Percentiles rank a stretch among this genome's conserved stretches.
Conservation (phyloP, 2,888 invertebrate genomes). For the Ormyrus thymus region DNA sequence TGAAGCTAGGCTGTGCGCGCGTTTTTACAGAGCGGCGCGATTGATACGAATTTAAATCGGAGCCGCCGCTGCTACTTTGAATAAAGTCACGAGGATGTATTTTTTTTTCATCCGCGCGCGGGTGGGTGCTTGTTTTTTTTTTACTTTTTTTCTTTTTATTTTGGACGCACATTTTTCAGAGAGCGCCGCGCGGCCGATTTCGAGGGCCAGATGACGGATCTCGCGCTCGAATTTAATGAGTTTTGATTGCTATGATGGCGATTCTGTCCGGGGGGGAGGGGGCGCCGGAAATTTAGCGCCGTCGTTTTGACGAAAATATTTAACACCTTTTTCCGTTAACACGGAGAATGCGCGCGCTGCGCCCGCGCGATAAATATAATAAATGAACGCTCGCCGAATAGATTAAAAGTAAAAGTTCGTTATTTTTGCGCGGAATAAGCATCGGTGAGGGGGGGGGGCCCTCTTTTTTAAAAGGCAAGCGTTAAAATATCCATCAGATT, state of each 20-base stretch:
- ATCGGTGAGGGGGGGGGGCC: not conserved
- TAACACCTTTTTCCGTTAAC: conserved; percentile 9
- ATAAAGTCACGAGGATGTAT: no score
- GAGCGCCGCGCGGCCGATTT: not conserved
- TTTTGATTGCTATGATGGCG: conserved; percentile 48
- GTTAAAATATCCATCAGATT: conserved; percentile 26
- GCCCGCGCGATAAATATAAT: conserved; percentile 24
- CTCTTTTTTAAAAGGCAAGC: not conserved
- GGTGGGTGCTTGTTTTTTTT: no score
- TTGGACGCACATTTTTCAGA: no score
- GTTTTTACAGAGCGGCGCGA: not conserved
- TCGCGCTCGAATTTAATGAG: conserved; percentile 45
- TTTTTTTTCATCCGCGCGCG: no score
- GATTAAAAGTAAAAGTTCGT: conserved; percentile 43
- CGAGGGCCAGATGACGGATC: conserved; percentile 13
- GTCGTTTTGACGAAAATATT: conserved; percentile 19
- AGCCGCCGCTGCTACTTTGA: not conserved
- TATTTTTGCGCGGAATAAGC: conserved; percentile 28
- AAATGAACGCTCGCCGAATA: conserved; percentile 44
- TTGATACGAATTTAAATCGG: conserved; percentile 52
- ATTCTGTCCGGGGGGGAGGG: not conserved
- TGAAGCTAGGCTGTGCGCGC: not conserved
- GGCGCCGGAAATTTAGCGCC: conserved; percentile 25
- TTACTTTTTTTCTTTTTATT: no score
- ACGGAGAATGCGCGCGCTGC: not conserved